Evolutionary conservation across 2,113 vertebrate genomes (phyloP), one percentile per base, ranked within the genome.

Genomic region (Felis chaus): DNA sequence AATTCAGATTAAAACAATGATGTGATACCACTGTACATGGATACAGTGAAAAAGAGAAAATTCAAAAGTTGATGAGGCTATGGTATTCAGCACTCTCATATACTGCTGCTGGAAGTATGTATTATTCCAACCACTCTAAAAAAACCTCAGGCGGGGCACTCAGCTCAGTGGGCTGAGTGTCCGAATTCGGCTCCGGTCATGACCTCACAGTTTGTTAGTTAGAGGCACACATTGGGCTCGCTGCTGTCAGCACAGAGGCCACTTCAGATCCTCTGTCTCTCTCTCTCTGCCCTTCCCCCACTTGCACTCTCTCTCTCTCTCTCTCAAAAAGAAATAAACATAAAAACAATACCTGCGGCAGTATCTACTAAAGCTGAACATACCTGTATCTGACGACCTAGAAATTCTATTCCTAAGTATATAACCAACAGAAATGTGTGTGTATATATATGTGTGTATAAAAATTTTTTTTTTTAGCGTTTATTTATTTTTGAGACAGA

Each of bases 1-100:
- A 89, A 83, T n/a, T 76, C 36, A 90, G 79, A 87, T 86, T 68
- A 80, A 94, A 95, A 90, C 11, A 73, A 82, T 41, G 39, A 89
- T 71, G 7, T 86, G 50, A 86, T 55, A 89, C 23, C 23, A 79
- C 69, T 68, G 92, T 6, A 69, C n/a, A 85, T 85, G 50, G 14
- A 23, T 69, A 95, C 93, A 91, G 19, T 45, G 31, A 89, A 71
- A 92, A 45, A 71, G 21, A 71, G 29, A 85, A 88, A 92, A 91
- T 57, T 95, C 23, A 93, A 89, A 91, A 48, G 53, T 23, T 94
- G 74, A 74, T n/a, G 74, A 91, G 39, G 53, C 4, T 31, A 15
- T 21, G 57, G 25, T 69, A 93, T 57, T 27, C 18, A 81, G 66
- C 95, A 61, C 21, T 55, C 73, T 63, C 31, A 79, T 14, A 66